Percentiles rank a stretch among this genome's conserved stretches.
Conservation (phyloP, 2,888 invertebrate species). For the Balanococcus diminutus region DNA sequence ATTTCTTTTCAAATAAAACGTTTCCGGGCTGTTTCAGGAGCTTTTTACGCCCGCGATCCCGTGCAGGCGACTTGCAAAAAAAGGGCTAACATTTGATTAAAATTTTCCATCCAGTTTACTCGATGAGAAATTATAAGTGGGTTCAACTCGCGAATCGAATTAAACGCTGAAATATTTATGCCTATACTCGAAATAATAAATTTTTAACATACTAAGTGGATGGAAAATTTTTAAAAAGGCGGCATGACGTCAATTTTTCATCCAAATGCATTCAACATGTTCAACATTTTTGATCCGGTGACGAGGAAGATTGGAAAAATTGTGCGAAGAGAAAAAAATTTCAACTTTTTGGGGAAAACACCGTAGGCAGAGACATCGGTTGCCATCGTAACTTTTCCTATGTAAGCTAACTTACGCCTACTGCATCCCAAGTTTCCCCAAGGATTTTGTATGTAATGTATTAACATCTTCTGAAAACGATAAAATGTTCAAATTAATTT, state of each 20-base stretch:
- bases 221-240: too few species aligned
- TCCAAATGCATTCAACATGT: too few species aligned
- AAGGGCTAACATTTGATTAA: background rate
- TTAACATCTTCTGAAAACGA: slow-evolving; percentile 21
- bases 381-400: slow-evolving; percentile 19
- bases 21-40: background rate
- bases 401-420: slow-evolving; percentile 16
- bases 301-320: background rate
- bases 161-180: too few species aligned
- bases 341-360: background rate
- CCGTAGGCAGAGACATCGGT: background rate
- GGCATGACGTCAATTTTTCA: too few species aligned
- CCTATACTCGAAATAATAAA: too few species aligned
- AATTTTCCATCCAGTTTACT: background rate
- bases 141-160: background rate
- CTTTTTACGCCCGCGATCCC: background rate
- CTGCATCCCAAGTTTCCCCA: slow-evolving; percentile 5
- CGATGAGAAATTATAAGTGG: background rate
- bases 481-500: slow-evolving; percentile 21
- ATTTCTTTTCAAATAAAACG: background rate
- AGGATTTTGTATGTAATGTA: slow-evolving; percentile 1
- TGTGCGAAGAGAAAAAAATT: background rate
- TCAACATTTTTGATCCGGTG: background rate
- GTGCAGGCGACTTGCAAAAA: too few species aligned
- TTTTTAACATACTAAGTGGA: too few species aligned